Conservation (phyloP, 2,888 invertebrate genomes). For the Morinoia aosen region DNA sequence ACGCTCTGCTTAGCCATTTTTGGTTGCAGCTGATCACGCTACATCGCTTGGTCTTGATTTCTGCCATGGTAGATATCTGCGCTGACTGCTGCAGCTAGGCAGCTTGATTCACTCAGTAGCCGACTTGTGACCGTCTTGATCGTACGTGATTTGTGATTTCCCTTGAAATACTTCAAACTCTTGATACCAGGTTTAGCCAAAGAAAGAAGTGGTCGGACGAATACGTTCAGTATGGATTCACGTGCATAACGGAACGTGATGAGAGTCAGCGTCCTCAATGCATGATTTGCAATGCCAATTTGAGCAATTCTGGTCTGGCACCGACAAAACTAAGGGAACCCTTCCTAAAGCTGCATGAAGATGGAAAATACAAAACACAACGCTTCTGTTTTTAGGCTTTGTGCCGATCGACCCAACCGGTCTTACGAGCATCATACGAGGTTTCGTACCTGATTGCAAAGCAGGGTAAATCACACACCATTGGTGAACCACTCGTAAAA, state of each 20-base stretch:
- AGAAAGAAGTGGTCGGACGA: conserved; percentile 54
- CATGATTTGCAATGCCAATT: conserved; percentile 63
- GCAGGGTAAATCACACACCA: conserved; percentile 60
- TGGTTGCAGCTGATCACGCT: conserved; percentile 55
- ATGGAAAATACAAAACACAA: conserved; percentile 55
- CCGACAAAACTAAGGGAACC: conserved; percentile 57
- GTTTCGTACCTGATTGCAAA: conserved; percentile 59
- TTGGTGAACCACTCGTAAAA: conserved; percentile 61
- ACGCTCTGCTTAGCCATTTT: conserved; percentile 48
- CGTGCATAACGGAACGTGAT: background rate
- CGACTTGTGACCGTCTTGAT: background rate
- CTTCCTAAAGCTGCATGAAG: conserved; percentile 58
- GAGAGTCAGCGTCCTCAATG: conserved; percentile 59
- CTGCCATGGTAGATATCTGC: too few species aligned
- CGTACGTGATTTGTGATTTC: conserved; percentile 24
- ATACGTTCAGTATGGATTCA: conserved; percentile 40
- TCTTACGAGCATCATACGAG: conserved; percentile 57
- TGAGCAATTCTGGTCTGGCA: conserved; percentile 60
- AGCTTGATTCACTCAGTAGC: background rate
- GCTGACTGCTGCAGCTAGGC: conserved; percentile 49
- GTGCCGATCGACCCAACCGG: conserved; percentile 58
- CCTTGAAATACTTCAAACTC: conserved; percentile 47
- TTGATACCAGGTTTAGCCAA: conserved; percentile 53
- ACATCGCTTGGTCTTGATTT: conserved; percentile 55
- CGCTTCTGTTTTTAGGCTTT: conserved; percentile 55